A percentile compares a stretch with the other conserved stretches of the same genome.
These are phyloP conservation scores for Leptinotarsa juncta DNA, from an alignment of 2,888 invertebrate genomes.

Conservation along the genomic window DNA sequence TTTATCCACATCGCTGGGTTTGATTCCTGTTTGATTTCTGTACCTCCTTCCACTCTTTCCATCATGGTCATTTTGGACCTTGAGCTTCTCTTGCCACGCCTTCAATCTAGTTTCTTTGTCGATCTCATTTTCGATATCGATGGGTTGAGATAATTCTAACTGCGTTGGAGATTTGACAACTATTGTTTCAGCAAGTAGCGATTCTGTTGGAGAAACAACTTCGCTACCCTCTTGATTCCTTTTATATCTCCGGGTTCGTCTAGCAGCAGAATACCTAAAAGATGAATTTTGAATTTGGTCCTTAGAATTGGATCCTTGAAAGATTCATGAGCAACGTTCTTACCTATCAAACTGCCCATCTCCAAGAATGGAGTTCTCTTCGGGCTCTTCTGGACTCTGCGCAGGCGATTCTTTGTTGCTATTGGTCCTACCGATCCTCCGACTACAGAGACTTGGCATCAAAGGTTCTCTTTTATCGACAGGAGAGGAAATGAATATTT, in stretches of 20 bases:
- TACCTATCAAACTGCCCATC: constrained; percentile 88
- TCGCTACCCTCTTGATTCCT: constrained; percentile 71
- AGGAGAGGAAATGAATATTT: constrained; percentile 74
- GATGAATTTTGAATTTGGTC: background rate
- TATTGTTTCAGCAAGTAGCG: constrained; percentile 67
- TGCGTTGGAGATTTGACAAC: constrained; percentile 60
- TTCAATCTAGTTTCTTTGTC: constrained; percentile 72
- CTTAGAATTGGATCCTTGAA: background rate
- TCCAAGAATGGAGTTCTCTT: constrained; percentile 70
- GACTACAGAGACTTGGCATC: constrained; percentile 69
- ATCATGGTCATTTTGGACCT: constrained; percentile 58
- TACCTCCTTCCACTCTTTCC: constrained; percentile 38
- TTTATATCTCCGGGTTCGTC: constrained; percentile 86
- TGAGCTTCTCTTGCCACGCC: constrained; percentile 78
- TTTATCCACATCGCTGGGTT: constrained; percentile 77
- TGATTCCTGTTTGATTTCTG: constrained; percentile 75
- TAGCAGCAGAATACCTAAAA: constrained; percentile 72
- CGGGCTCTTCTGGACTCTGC: constrained; percentile 58
- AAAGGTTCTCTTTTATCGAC: constrained; percentile 68
- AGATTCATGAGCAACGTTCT: background rate
- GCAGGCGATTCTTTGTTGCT: constrained; percentile 52
- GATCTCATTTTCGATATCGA: constrained; percentile 65
- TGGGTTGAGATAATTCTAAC: constrained; percentile 67
- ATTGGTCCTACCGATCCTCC: constrained; percentile 64
- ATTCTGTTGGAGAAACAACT: constrained; percentile 64